Evolutionary conservation across 2,888 invertebrate genomes (phyloP).

Genomic region (Melinopterus prodromus): DNA sequence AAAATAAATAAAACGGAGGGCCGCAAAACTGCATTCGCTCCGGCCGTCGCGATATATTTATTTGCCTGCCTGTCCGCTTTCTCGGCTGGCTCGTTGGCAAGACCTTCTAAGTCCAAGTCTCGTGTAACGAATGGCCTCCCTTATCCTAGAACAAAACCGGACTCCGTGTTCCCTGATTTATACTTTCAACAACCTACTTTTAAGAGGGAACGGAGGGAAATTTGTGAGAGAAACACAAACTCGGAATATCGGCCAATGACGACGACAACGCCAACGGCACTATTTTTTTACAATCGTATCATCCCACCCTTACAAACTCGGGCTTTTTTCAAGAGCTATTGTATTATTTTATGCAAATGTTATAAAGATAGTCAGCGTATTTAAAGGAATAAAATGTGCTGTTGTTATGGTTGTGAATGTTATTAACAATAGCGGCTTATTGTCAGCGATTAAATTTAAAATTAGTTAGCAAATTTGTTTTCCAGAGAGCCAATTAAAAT

Average conservation of each 20-base stretch:
- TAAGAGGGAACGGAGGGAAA: not conserved
- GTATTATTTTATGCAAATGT: not conserved
- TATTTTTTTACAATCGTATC: not conserved
- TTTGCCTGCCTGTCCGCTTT: constrained; percentile 28
- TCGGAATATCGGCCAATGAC: not conserved
- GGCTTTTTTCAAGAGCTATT: not conserved
- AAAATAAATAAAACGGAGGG: constrained; percentile 15
- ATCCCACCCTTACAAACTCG: not conserved
- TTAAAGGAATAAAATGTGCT: too few relatives aligned
- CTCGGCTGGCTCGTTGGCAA: constrained; percentile 20
- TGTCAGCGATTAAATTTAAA: too few relatives aligned
- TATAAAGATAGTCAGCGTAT: not conserved
- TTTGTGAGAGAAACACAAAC: not conserved
- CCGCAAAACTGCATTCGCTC: constrained; percentile 9
- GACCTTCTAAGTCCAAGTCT: constrained; percentile 38
- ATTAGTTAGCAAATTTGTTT: too few relatives aligned
- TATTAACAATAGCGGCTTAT: too few relatives aligned
- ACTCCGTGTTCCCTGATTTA: constrained; percentile 41
- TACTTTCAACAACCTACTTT: constrained; percentile 37
- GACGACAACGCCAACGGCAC: not conserved
- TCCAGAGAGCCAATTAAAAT: too few relatives aligned
- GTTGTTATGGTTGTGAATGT: too few relatives aligned
- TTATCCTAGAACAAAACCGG: constrained; percentile 41
- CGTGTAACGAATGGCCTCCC: constrained; percentile 43
- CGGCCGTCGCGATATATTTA: constrained; percentile 29